Conservation (phyloP, 2,888 invertebrate genomes). For the Augiades crinisus region DNA sequence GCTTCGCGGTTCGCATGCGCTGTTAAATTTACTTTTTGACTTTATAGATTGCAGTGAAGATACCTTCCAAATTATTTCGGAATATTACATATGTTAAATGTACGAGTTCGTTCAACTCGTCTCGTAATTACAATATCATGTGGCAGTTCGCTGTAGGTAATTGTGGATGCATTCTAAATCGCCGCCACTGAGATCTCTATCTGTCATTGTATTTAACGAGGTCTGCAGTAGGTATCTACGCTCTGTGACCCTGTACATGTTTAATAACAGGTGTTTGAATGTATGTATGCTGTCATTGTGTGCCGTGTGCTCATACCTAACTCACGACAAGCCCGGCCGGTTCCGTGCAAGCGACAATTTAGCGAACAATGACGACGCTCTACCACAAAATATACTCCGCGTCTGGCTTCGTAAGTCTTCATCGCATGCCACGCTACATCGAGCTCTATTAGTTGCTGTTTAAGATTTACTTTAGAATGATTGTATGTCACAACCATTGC, state of each 20-base stretch:
- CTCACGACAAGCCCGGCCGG: slow-evolving; percentile 77
- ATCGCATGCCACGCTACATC: slow-evolving; percentile 37
- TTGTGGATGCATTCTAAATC: slow-evolving; percentile 67
- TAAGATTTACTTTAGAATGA: slow-evolving; percentile 44
- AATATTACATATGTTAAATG: slow-evolving; percentile 39
- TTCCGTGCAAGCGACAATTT: slow-evolving; percentile 80
- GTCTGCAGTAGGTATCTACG: slow-evolving; percentile 55
- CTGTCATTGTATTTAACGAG: slow-evolving; percentile 74
- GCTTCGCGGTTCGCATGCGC: slow-evolving; percentile 17
- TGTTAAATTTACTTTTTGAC: slow-evolving; percentile 16
- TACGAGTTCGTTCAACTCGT: slow-evolving; percentile 50
- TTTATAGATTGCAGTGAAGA: slow-evolving; percentile 39
- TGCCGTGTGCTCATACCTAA: slow-evolving; percentile 66
- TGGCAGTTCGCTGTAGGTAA: slow-evolving; percentile 51
- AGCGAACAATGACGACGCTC: slow-evolving; percentile 80
- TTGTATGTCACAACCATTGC: slow-evolving; percentile 43
- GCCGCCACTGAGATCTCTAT: slow-evolving; percentile 65
- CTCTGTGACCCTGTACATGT: slow-evolving; percentile 70
- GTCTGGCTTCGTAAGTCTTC: slow-evolving; percentile 68
- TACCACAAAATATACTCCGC: slow-evolving; percentile 71
- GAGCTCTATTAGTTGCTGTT: slow-evolving; percentile 36
- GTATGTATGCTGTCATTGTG: slow-evolving; percentile 75
- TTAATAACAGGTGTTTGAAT: slow-evolving; percentile 80
- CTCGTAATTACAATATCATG: slow-evolving; percentile 53
- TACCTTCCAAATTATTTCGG: slow-evolving; percentile 39